phyloP scores from a whole-genome alignment of 1,140 invertebrate species.

The Apis dorsata region DNA sequence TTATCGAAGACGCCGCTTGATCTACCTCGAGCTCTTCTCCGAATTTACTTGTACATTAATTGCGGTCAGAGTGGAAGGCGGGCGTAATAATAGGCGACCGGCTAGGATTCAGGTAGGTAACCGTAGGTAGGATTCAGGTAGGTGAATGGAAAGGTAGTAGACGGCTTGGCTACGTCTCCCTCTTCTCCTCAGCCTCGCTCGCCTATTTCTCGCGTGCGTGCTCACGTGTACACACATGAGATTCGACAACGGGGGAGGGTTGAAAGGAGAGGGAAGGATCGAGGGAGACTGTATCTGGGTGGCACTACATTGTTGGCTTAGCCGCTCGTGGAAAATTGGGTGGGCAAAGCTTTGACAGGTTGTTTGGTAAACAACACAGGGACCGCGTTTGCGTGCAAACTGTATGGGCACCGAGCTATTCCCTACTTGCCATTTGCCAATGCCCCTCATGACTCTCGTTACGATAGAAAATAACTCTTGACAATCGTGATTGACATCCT shows the following conservation, averaged over 20 bases:
- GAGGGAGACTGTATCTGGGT: conserved; percentile 35
- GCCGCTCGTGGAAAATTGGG: conserved; percentile 69
- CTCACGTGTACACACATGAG: not conserved
- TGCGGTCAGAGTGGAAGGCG: conserved; percentile 16
- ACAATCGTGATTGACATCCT: not conserved
- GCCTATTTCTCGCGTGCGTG: conserved; percentile 34
- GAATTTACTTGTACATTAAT: conserved; percentile 52
- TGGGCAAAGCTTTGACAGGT: conserved; percentile 70
- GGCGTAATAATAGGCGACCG: conserved; percentile 42
- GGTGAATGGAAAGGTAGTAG: conserved; percentile 53
- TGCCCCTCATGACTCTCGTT: conserved; percentile 47
- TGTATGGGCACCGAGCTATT: conserved; percentile 45
- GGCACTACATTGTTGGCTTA: conserved; percentile 67
- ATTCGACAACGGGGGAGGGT: conserved; percentile 5
- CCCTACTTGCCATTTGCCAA: conserved; percentile 52
- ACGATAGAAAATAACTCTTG: conserved; percentile 53
- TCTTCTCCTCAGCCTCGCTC: not conserved
- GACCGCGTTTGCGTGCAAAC: conserved; percentile 62
- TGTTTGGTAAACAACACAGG: conserved; percentile 69
- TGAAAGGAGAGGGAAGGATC: not conserved
- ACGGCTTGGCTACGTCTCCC: not conserved
- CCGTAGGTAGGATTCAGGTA: conserved; percentile 48
- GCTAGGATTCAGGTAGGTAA: conserved; percentile 49
- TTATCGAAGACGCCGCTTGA: conserved; percentile 13
- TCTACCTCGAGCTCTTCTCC: conserved; percentile 7